Conservation (phyloP, 2,113 vertebrate species). For the Tetrao urogallus region DNA sequence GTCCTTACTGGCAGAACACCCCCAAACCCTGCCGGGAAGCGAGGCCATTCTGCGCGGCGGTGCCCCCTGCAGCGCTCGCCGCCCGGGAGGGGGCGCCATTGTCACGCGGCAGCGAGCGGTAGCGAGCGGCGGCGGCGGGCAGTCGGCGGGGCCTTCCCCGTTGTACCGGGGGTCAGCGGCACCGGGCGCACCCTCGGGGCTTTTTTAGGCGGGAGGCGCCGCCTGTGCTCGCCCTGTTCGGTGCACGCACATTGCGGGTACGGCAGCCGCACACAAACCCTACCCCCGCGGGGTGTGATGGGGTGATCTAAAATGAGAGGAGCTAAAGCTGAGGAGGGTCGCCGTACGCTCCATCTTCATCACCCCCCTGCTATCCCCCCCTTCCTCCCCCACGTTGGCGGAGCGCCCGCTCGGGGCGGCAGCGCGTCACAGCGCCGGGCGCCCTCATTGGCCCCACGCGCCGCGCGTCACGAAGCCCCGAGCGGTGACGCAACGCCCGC, state of each 20-base stretch:
- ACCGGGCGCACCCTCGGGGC: background rate
- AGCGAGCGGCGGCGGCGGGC: accelerated
- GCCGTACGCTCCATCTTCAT: background rate
- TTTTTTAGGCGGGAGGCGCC: accelerated
- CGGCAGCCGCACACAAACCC: too few relatives aligned
- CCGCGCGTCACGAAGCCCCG: background rate
- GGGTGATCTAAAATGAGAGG: too few relatives aligned
- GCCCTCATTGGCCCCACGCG: background rate
- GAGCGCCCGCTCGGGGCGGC: accelerated
- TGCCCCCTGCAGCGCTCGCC: too few relatives aligned
- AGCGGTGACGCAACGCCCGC: background rate
- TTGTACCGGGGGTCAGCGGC: background rate
- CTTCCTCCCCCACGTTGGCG: background rate
- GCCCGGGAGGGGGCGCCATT: slow-evolving; percentile 72
- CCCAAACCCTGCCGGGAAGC: background rate
- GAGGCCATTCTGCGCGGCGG: too few relatives aligned
- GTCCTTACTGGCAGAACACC: background rate
- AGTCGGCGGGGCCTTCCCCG: too few relatives aligned
- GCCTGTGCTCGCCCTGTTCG: background rate
- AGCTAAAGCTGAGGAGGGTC: background rate
- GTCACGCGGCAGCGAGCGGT: slow-evolving; percentile 11
- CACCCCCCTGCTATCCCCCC: too few relatives aligned
- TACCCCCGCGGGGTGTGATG: too few relatives aligned
- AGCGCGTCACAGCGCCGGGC: background rate
- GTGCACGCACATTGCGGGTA: background rate